Percentiles rank a stretch among this genome's conserved stretches.
These are phyloP conservation scores for Diarsia rubi DNA, from an alignment of 2,888 invertebrate genomes.

Conservation along the genomic window DNA sequence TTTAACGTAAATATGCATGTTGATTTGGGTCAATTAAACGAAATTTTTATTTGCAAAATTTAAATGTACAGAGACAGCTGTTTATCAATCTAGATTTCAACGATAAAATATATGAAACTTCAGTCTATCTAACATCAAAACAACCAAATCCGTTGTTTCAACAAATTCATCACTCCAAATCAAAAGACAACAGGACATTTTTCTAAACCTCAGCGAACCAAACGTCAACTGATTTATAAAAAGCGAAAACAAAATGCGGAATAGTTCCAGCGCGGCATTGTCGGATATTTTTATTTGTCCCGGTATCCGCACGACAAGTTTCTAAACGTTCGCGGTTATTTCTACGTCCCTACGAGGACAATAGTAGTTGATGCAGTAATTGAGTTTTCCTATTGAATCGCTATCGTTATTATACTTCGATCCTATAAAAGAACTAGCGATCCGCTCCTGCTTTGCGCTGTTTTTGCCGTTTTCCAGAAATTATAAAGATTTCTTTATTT, in stretches of 20 bases:
- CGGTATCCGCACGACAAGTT: constrained; percentile 61
- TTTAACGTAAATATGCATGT: background rate
- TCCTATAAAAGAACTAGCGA: background rate
- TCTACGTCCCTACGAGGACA: constrained; percentile 31
- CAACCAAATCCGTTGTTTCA: background rate
- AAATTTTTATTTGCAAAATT: no score
- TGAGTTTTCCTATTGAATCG: constrained; percentile 34
- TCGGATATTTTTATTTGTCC: constrained; percentile 67
- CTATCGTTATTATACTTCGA: constrained; percentile 14
- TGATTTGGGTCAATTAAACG: background rate
- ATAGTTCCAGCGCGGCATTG: constrained; percentile 21
- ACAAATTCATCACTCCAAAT: background rate
- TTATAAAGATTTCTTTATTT: background rate
- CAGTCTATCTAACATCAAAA: background rate
- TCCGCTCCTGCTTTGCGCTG: background rate
- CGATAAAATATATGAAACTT: background rate
- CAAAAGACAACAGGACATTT: constrained; percentile 20
- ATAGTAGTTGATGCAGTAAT: constrained; percentile 33
- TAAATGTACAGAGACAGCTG: no score
- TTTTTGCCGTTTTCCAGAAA: background rate
- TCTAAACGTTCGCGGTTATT: constrained; percentile 57
- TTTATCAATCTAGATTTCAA: no score
- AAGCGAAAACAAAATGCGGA: constrained; percentile 45
- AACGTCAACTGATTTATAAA: constrained; percentile 45
- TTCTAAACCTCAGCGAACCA: background rate